Percentiles rank a stretch among this genome's conserved stretches.
These are phyloP conservation scores for Actias luna DNA, from an alignment of 2,888 invertebrate species.

Conservation along the genomic window DNA sequence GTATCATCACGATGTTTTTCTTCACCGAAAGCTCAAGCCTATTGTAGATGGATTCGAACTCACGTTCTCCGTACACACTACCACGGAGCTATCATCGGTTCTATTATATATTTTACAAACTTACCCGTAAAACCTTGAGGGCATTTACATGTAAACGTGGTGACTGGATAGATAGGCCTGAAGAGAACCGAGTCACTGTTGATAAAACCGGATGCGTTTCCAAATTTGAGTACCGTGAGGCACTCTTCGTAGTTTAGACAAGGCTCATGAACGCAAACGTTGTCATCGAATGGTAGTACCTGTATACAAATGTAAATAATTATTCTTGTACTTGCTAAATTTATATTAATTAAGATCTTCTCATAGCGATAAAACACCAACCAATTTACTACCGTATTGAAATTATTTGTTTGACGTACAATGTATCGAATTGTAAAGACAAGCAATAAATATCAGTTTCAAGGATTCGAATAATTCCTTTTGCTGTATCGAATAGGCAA, in stretches of 20 bases:
- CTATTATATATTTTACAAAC: not conserved
- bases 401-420: no score
- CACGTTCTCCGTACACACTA: no score
- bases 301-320: constrained; percentile 41
- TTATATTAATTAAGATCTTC: not conserved
- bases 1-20: no score
- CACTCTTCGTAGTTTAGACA: constrained; percentile 97
- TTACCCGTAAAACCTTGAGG: constrained; percentile 94
- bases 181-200: constrained; percentile 94
- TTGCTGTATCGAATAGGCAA: no score
- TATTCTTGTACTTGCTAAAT: not conserved
- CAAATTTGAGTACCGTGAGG: constrained; percentile 94
- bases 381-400: no score
- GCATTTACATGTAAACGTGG: constrained; percentile 95
- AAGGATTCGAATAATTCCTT: no score
- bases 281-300: constrained; percentile 97
- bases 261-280: constrained; percentile 96
- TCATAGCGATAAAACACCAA: no score
- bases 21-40: no score
- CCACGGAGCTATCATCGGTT: no score
- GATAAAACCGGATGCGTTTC: constrained; percentile 95
- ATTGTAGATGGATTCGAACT: no score
- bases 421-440: no score
- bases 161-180: constrained; percentile 96
- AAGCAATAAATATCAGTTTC: no score